Evolutionary conservation across 2,113 vertebrate species (phyloP).

Genomic region (Myocastor coypus): DNA sequence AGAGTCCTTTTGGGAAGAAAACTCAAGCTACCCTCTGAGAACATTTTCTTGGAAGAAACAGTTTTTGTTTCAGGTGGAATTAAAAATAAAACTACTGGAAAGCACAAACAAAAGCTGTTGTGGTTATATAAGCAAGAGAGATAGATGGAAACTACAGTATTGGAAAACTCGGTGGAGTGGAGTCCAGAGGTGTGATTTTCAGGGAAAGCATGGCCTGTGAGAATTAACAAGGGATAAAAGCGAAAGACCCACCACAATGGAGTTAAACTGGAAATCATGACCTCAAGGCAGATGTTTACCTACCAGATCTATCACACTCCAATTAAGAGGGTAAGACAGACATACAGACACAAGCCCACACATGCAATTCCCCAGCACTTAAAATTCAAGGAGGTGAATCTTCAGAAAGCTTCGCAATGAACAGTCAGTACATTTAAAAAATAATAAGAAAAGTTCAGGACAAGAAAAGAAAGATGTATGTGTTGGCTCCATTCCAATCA

Average conservation of each 20-base stretch:
- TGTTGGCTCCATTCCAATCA: background rate
- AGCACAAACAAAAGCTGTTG: conserved; percentile 14
- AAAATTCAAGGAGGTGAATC: background rate
- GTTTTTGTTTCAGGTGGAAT: conserved; percentile 66
- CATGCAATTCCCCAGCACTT: background rate
- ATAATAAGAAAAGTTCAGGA: background rate
- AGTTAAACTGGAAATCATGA: conserved; percentile 33
- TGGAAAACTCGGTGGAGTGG: background rate
- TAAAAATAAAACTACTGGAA: conserved; percentile 54
- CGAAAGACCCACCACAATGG: background rate
- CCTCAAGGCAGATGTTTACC: conserved; percentile 39
- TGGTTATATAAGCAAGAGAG: background rate
- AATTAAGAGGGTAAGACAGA: conserved; percentile 39
- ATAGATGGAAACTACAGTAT: background rate
- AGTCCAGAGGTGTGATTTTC: background rate
- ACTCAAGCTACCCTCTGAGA: conserved; percentile 10
- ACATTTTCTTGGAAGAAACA: conserved; percentile 39
- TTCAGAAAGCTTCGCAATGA: conserved; percentile 29
- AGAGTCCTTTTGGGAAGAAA: conserved; percentile 14
- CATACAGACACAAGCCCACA: background rate
- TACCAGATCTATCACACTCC: background rate
- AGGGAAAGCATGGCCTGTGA: background rate
- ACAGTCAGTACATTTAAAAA: background rate
- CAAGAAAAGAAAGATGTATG: background rate
- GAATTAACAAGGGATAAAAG: conserved; percentile 13